phyloP scores from a whole-genome alignment of 2,797 vertebrate genomes.

The Dendrocincla fuliginosa region DNA sequence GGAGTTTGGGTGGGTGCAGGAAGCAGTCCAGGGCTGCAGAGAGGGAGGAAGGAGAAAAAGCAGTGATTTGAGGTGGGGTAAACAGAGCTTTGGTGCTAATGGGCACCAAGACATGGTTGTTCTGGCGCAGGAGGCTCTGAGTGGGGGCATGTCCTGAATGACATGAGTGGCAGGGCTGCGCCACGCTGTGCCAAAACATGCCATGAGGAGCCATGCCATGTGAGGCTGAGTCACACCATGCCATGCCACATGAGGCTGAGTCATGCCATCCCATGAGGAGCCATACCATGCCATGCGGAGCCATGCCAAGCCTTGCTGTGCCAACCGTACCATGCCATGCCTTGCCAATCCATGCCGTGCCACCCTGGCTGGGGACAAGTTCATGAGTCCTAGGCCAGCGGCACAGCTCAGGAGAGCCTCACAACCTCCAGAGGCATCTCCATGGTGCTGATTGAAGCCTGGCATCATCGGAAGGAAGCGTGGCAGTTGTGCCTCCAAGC shows the following conservation, averaged over 20 bases:
- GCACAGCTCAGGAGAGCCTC: fast-evolving
- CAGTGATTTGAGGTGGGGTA: fast-evolving
- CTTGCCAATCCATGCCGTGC: neutral
- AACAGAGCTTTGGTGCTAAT: neutral
- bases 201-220: neutral
- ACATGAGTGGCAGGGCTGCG: neutral
- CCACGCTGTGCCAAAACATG: neutral
- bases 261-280: neutral
- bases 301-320: neutral
- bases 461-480: fast-evolving
- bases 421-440: fast-evolving
- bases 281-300: neutral
- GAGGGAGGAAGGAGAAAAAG: neutral
- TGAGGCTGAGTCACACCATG: neutral
- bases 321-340: neutral
- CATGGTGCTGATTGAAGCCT: neutral
- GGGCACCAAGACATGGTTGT: fast-evolving
- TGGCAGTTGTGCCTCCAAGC: neutral
- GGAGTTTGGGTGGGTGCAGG: neutral
- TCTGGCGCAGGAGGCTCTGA: neutral
- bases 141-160: fast-evolving
- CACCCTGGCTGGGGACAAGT: fast-evolving
- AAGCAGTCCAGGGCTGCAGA: fast-evolving
- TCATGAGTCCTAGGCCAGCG: fast-evolving
- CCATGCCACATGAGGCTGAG: neutral